Evolutionary conservation across 2,888 invertebrate genomes (phyloP), one percentile per base, ranked within the genome.

Genomic region (Cerastis leucographa): DNA sequence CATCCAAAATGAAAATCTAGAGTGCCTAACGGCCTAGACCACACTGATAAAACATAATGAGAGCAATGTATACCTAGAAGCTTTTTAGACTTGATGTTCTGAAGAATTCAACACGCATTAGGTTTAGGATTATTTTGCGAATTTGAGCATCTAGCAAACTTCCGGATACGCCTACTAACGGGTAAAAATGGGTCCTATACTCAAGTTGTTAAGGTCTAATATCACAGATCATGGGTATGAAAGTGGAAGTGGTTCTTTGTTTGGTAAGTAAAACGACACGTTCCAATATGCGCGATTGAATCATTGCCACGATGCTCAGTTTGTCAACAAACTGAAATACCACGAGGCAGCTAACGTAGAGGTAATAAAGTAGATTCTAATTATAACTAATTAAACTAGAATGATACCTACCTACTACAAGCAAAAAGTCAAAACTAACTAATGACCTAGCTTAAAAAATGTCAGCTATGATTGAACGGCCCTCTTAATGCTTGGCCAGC

Each of bases 281-380:
- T 83, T 73, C 74, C 83, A 81, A 85, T 88, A 81, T 72, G 85
- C 81, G 73, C 77, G 85, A 89, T 90, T 89, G 90, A 91, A 88
- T 90, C 90, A 90, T 88, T 87, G 87, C 85, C 62, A 79, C 85
- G 73, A 84, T 81, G 81, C 74, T 71, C 71, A 87, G 89, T 91
- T 91, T 91, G 89, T 91, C 91, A 91, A 91, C 89, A 91, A 78
- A 75, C 90, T 69, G 89, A 90, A 91, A 91, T 91, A 91, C 80
- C 87, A 76, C 80, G 84, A 76, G 78, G 83, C 76, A 70, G 78
- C 84, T 69, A 75, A 73, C 68, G 68, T 74, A 59, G 42, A 68
- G 72, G 73, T 71, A 80, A 71, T 85, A 76, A 69, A 81, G 70
- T 64, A 61, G 70, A 66, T 73, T 76, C 85, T 87, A 87, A 84